These are phyloP conservation scores for Portevinia maculata DNA, from an alignment of 2,888 invertebrate genomes.

Conservation along the genomic window DNA sequence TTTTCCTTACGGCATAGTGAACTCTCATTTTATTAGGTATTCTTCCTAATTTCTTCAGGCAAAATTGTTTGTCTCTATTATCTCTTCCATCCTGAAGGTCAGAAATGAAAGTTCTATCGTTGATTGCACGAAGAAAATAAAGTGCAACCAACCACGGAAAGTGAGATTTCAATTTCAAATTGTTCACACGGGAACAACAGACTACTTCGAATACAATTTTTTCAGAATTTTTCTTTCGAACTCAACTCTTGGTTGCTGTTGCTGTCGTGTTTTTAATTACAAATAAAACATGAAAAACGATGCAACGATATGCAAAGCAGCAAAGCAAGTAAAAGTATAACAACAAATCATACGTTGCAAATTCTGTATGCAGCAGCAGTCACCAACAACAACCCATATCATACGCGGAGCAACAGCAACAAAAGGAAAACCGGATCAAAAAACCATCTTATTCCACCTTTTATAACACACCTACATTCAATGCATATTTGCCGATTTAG, in stretches of 20 bases:
- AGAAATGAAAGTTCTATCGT: conserved; percentile 63
- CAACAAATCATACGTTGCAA: conserved; percentile 66
- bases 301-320: conserved; percentile 67
- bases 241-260: conserved; percentile 18
- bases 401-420: conserved; percentile 9
- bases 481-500: conserved; percentile 56
- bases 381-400: conserved; percentile 37
- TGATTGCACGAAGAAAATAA: conserved; percentile 31
- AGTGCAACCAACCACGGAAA: conserved; percentile 65
- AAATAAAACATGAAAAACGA: conserved; percentile 39
- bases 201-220: conserved; percentile 37
- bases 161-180: conserved; percentile 59
- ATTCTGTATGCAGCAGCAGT: conserved; percentile 52
- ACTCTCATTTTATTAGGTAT: too few relatives aligned
- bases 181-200: conserved; percentile 61
- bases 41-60: too few relatives aligned
- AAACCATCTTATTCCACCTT: conserved; percentile 45
- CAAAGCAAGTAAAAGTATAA: conserved; percentile 69
- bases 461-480: conserved; percentile 9
- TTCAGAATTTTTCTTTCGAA: conserved; percentile 55
- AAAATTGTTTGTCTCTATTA: not conserved
- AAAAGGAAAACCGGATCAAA: conserved; percentile 56
- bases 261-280: conserved; percentile 52
- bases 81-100: conserved; percentile 45
- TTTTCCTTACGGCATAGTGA: too few relatives aligned